Evolutionary conservation across 2,888 invertebrate genomes (phyloP), one percentile per base, ranked within the genome.

Genomic region (Clitarchus hookeri): DNA sequence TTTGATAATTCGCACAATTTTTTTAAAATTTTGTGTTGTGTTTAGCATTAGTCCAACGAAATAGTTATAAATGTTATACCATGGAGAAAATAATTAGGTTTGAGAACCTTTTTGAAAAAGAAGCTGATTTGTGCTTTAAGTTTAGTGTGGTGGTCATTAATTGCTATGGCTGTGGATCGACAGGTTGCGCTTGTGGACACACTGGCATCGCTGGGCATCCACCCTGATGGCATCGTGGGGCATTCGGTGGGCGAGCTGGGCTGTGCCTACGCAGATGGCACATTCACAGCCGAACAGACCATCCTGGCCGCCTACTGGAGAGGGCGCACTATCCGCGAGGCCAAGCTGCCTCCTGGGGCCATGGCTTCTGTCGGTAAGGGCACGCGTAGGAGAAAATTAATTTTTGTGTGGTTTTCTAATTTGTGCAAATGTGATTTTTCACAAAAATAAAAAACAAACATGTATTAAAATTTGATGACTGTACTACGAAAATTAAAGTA

Each of bases 241-340:
- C 99, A 99, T 92, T 99, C 98, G 54, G 97, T 97, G 19, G 98
- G 98, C 65, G 98, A 98, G 92, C 93, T 97, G 89, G 98, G 98
- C 1, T 99, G 99, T 92, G 98, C 98, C 25, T 99, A 99, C 92
- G 98, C 98, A 53, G 99, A 99, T 93, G 98, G 98, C 23, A 96
- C 97, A 84, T 95, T 99, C 90, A 98, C 97, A 13, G 96, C 96
- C 3, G 98, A 98, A 91, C 98, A 99, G 92, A 96, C 98, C 0
- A 96, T 99, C 86, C 92, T 98, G 89, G 96, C 98, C 85, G 98
- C 99, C 65, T 99, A 97, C 92, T 98, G 97, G 95, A 94, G 99
- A 92, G 98, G 98, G 26, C 95, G 95, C 89, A 95, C 96, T 89
- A 96, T 98, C 89, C 91, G 95, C 89, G 97, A 97, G 89, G 95